Conservation (phyloP, 2,888 invertebrate genomes). For the Drosophila picticornis region DNA sequence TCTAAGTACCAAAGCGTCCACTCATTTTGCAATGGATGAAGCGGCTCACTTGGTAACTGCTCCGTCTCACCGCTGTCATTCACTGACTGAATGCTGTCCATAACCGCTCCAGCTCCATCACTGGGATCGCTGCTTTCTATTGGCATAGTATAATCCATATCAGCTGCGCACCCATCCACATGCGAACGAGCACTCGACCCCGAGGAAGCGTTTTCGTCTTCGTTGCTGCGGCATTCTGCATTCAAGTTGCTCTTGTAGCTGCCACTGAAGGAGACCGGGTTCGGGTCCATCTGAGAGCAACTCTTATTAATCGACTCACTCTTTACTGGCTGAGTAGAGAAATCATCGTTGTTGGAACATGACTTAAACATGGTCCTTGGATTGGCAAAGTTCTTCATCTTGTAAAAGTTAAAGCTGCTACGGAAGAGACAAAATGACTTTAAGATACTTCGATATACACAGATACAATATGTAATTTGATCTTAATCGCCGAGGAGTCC, state of each 20-base stretch:
- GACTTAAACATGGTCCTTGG: conserved; percentile 64
- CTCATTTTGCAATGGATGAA: conserved; percentile 95
- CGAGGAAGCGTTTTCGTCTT: conserved; percentile 22
- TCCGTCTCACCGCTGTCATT: conserved; percentile 11
- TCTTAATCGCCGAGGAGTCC: no score
- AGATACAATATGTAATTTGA: no score
- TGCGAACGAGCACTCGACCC: conserved; percentile 32
- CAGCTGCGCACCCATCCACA: conserved; percentile 10
- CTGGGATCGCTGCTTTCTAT: not conserved
- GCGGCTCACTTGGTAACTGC: conserved; percentile 87
- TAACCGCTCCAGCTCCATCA: conserved; percentile 8
- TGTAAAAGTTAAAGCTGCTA: conserved; percentile 38
- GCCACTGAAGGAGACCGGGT: not conserved
- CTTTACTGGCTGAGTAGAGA: conserved; percentile 45
- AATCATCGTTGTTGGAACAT: conserved; percentile 52
- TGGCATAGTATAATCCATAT: conserved; percentile 17
- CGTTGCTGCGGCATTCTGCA: conserved; percentile 16
- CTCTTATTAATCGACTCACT: conserved; percentile 12
- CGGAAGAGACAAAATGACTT: not conserved
- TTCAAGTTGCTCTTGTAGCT: conserved; percentile 25
- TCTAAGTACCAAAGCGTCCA: conserved; percentile 99
- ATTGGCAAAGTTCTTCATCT: conserved; percentile 68
- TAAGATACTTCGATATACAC: no score
- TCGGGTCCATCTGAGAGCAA: not conserved
- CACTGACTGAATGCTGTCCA: not conserved